A percentile compares a stretch with the other conserved stretches of the same genome.
Conservation (phyloP, 1,140 invertebrate genomes). For the Oedothorax gibbosus region DNA sequence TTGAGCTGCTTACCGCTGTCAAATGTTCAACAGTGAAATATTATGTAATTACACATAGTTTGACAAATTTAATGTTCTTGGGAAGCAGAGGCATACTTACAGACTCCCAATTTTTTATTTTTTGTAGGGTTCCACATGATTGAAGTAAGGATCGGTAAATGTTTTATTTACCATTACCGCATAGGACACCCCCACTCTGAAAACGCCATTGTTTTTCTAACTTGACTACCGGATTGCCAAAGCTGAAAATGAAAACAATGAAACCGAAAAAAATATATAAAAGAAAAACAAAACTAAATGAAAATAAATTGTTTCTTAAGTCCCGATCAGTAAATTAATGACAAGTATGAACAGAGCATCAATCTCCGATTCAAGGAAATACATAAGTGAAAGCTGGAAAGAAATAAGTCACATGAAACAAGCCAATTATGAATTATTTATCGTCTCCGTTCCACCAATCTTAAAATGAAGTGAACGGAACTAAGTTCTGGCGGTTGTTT, state of each 20-base stretch:
- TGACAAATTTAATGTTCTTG: neutral
- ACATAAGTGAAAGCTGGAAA: too few relatives aligned
- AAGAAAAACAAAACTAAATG: too few relatives aligned
- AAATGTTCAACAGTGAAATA: neutral
- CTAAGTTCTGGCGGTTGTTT: too few relatives aligned
- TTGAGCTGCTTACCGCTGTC: constrained; percentile 1
- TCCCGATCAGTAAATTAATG: too few relatives aligned
- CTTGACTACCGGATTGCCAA: constrained; percentile 2
- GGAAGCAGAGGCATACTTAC: constrained; percentile 69
- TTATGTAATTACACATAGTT: neutral
- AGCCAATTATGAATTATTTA: too few relatives aligned
- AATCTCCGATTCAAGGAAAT: too few relatives aligned
- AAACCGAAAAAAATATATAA: constrained; percentile 3
- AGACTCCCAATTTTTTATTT: constrained; percentile 76
- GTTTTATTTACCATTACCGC: constrained; percentile 41
- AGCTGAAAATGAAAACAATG: neutral
- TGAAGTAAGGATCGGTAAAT: neutral
- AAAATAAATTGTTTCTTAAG: too few relatives aligned
- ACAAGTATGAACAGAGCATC: too few relatives aligned
- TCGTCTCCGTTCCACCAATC: too few relatives aligned
- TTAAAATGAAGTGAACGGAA: too few relatives aligned
- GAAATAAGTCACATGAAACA: too few relatives aligned
- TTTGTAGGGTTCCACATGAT: constrained; percentile 76
- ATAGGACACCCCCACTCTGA: constrained; percentile 39
- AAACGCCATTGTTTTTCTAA: constrained; percentile 50